These are phyloP conservation scores for Xylophagus ater DNA, from an alignment of 2,888 invertebrate species.

Conservation along the genomic window DNA sequence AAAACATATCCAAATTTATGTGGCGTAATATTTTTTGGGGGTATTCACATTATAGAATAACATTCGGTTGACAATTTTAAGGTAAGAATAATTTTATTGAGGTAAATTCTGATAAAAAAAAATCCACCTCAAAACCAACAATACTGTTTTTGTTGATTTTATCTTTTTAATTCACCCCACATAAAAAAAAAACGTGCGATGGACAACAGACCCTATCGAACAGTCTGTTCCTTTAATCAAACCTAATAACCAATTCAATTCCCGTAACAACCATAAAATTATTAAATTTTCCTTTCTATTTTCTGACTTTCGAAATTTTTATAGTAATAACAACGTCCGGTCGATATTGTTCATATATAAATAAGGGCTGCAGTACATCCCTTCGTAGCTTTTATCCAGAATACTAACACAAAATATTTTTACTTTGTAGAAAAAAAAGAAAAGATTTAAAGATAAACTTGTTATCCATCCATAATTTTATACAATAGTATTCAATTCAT, in stretches of 20 bases:
- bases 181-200: no score
- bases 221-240: slow-evolving; percentile 5
- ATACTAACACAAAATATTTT: background rate
- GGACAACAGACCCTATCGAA: no score
- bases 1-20: no score
- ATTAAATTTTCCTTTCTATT: slow-evolving; percentile 2
- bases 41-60: no score
- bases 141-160: no score
- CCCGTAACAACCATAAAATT: slow-evolving; percentile 7
- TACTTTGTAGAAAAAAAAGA: background rate
- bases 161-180: no score
- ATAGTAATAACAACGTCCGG: slow-evolving; percentile 3
- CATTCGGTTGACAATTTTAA: no score
- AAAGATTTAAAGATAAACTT: background rate
- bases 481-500: slow-evolving; percentile 1
- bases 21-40: no score
- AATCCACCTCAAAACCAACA: no score
- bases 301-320: no score
- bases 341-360: background rate
- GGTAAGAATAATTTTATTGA: no score
- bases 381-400: background rate
- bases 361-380: slow-evolving; percentile 1
- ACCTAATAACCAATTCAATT: slow-evolving; percentile 8
- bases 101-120: no score
- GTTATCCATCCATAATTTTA: background rate